phyloP scores from a whole-genome alignment of 1,140 invertebrate genomes.

The Heliconius hermathena region DNA sequence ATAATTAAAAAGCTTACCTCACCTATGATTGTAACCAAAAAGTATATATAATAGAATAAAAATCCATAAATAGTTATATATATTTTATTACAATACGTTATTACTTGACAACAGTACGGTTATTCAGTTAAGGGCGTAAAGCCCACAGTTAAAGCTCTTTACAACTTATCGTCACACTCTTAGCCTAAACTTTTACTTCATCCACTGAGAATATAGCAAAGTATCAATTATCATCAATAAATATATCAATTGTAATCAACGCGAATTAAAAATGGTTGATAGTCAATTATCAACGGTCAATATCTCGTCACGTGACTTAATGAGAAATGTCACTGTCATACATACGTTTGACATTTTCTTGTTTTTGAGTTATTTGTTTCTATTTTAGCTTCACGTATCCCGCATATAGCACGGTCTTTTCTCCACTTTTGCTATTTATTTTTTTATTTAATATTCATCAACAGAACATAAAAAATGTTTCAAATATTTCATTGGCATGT shows the following conservation, averaged over 20 bases:
- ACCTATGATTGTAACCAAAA: no score
- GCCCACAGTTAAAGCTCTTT: conserved; percentile 43
- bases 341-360: background rate
- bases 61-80: conserved; percentile 26
- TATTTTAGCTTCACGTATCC: no score
- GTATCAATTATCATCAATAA: background rate
- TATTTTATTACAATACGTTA: conserved; percentile 42
- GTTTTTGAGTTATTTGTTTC: no score
- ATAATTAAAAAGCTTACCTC: no score
- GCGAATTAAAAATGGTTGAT: background rate
- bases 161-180: conserved; percentile 30
- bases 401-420: no score
- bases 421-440: no score
- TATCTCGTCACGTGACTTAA: background rate
- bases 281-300: no score
- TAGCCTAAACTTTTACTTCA: conserved; percentile 7
- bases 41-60: background rate
- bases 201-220: background rate
- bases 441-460: no score
- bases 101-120: conserved; percentile 42
- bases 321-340: background rate
- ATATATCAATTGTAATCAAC: background rate
- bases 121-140: conserved; percentile 33
- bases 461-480: no score
- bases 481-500: no score